phyloP scores from a whole-genome alignment of 2,797 vertebrate species.

The Centroberyx gerrardi region DNA sequence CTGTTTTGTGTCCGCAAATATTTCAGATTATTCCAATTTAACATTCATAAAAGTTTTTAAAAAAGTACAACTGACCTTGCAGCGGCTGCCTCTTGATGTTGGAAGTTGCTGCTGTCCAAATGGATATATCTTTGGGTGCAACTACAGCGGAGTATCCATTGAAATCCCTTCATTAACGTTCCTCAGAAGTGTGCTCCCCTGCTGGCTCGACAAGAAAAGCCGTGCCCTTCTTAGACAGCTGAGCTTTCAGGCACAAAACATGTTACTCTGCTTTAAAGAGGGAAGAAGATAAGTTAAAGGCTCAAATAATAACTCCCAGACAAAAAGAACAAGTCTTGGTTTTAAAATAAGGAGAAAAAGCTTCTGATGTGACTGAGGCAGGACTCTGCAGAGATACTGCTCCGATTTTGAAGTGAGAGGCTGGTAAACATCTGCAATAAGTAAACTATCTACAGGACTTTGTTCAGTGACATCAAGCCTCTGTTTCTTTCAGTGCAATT shows the following conservation, averaged over 20 bases:
- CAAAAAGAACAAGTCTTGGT: background rate
- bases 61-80: conserved; percentile 57
- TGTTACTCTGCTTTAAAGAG: background rate
- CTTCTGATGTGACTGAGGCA: conserved; percentile 7
- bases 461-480: conserved; percentile 52
- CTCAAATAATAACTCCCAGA: background rate
- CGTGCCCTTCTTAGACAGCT: conserved; percentile 21
- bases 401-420: conserved; percentile 8
- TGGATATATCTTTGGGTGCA: conserved; percentile 24
- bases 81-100: background rate
- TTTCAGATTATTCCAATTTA: background rate
- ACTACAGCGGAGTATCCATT: conserved; percentile 42
- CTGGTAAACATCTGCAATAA: conserved; percentile 56
- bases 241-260: conserved; percentile 42
- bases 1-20: background rate
- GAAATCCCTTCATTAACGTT: conserved; percentile 64
- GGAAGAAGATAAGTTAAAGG: background rate
- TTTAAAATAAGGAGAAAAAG: conserved; percentile 7
- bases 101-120: conserved; percentile 42
- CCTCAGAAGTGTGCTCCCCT: conserved; percentile 44
- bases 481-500: background rate
- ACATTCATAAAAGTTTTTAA: background rate
- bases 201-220: conserved; percentile 47
- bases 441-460: conserved; percentile 79
- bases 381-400: background rate